phyloP scores from a whole-genome alignment of 2,797 vertebrate species.

The Numenius phaeopus region DNA sequence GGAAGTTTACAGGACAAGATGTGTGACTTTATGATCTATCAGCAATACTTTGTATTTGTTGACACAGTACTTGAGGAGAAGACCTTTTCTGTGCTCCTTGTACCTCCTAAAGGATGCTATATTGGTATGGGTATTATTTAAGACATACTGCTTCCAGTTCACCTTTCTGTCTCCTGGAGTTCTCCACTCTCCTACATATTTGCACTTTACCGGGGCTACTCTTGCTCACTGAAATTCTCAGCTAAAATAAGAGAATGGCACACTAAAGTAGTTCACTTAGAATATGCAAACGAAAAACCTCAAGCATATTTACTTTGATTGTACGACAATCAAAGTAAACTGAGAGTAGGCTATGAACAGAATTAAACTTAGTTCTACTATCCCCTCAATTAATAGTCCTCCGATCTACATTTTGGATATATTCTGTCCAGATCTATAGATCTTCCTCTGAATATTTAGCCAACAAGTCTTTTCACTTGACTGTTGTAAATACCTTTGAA shows the following conservation, averaged over 20 bases:
- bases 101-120: neutral
- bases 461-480: neutral
- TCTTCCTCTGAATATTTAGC: neutral
- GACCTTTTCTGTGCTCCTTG: neutral
- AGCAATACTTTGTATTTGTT: neutral
- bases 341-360: neutral
- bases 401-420: neutral
- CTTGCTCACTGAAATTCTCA: neutral
- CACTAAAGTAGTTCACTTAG: neutral
- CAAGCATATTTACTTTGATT: neutral
- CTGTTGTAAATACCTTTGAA: slow-evolving; percentile 80
- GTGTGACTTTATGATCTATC: neutral
- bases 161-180: neutral
- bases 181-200: neutral
- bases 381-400: neutral
- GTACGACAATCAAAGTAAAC: neutral
- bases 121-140: neutral
- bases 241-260: neutral
- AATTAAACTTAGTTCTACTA: neutral
- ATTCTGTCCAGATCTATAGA: neutral
- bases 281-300: neutral
- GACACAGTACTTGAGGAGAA: neutral
- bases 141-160: neutral
- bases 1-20: neutral
- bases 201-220: neutral